phyloP scores from a whole-genome alignment of 2,888 invertebrate species.

The Monoplex corrugatus region DNA sequence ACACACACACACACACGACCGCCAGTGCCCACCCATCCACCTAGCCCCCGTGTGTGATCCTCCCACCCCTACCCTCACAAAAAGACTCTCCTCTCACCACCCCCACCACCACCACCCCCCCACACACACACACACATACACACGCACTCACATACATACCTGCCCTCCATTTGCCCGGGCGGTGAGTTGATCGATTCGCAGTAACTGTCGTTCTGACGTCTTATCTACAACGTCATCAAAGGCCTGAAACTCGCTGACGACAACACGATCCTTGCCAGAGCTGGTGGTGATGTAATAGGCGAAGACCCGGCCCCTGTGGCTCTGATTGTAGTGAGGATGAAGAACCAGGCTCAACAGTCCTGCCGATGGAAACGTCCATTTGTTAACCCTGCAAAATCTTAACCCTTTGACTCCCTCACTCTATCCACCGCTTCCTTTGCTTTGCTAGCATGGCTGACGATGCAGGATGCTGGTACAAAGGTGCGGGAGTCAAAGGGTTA shows the following conservation, averaged over 20 bases:
- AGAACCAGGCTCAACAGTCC: slow-evolving; percentile 74
- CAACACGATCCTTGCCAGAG: slow-evolving; percentile 52
- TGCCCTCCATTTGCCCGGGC: slow-evolving; percentile 76
- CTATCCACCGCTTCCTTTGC: no score
- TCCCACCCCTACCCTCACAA: no score
- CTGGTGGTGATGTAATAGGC: slow-evolving; percentile 66
- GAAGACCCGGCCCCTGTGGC: slow-evolving; percentile 64
- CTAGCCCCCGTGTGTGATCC: no score
- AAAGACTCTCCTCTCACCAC: no score
- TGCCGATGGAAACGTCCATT: no score
- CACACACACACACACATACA: not conserved
- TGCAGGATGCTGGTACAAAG: no score
- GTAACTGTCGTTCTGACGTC: slow-evolving; percentile 66
- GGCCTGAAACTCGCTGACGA: slow-evolving; percentile 57
- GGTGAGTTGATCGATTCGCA: slow-evolving; percentile 71
- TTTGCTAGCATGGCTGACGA: no score
- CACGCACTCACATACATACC: slow-evolving; percentile 63
- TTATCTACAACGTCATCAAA: slow-evolving; percentile 56
- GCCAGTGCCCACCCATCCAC: no score
- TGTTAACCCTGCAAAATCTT: no score
- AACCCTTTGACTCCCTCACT: no score
- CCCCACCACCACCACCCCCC: not conserved
- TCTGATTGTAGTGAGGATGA: slow-evolving; percentile 71
- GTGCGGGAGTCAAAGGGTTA: no score
- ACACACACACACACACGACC: slow-evolving; percentile 26